Evolutionary conservation across 2,888 invertebrate species (phyloP), one percentile per base, ranked within the genome.

Genomic region (Xanthorhoe spadicearia): DNA sequence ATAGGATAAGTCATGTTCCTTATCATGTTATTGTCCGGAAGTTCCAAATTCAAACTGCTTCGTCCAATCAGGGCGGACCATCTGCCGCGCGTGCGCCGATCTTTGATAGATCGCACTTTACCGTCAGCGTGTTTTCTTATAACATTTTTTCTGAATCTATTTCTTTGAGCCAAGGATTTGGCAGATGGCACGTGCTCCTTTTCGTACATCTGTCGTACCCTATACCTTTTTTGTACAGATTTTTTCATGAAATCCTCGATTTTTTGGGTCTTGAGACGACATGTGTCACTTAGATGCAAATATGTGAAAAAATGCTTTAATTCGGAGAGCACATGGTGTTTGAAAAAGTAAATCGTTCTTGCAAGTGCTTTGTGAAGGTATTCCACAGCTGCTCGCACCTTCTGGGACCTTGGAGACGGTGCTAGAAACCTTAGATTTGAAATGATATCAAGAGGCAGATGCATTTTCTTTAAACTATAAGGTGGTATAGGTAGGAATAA

Each of bases 101-200:
- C 85, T 87, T 85, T 84, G 88, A 88, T 89, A 85, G 86, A 89
- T 89, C 84, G 81, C 76, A 71, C 66, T 73, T 71, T 69, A 65
- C 38, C 57, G 71, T 69, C 69, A 65, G 71, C 61, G 72, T 68
- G 66, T 62, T 50, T 69, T 69, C 70, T 73, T 68, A 67, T 61
- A 66, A 62, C 82, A 84, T 89, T 87, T 87, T 85, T 81, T 82
- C 78, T 77, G 74, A 77, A 83, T 80, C 82, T 83, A 82, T 83
- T 81, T 74, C 78, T 75, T 73, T 87, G 84, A 83, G 83, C 82
- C 90, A 90, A 85, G 68, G 54, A 83, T 64, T 93, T 92, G 90
- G 92, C 92, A 93, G 92, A 93, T 92, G 92, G 92, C 92, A 92
- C 92, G 92, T 91, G 92, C 92, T 87, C 77, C 80, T 87, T 89